Percentiles rank a stretch among this genome's conserved stretches.
These are phyloP conservation scores for Meriones unguiculatus DNA, from an alignment of 2,113 vertebrate genomes.

Conservation along the genomic window DNA sequence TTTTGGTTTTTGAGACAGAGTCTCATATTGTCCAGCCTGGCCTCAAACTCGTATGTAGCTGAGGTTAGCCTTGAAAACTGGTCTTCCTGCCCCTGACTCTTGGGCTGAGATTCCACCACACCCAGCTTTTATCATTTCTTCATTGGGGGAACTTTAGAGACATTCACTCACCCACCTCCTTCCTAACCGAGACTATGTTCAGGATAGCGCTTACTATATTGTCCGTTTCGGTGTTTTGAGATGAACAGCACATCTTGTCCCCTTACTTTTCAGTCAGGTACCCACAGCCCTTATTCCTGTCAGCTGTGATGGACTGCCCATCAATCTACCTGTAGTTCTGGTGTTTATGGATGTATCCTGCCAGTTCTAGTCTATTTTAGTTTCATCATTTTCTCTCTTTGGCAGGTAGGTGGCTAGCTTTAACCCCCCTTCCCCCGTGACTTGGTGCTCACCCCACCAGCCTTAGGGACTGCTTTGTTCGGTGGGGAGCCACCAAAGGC, in stretches of 20 bases:
- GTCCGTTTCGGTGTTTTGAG: background rate
- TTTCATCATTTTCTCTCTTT: background rate
- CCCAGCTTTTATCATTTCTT: background rate
- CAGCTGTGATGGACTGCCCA: background rate
- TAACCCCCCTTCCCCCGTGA: background rate
- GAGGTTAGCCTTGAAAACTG: background rate
- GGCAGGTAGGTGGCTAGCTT: background rate
- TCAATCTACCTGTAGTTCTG: background rate
- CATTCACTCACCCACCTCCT: background rate
- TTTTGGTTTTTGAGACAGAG: background rate
- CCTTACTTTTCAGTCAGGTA: too few species aligned
- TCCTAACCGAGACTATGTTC: background rate
- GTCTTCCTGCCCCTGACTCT: background rate
- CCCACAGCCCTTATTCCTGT: background rate
- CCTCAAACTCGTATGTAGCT: background rate
- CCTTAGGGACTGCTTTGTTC: background rate
- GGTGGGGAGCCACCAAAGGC: background rate
- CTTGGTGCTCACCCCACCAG: background rate
- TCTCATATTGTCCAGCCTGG: background rate
- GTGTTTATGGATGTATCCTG: background rate
- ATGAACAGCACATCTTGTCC: background rate
- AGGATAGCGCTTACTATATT: background rate
- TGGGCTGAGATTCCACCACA: background rate
- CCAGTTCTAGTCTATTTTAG: background rate
- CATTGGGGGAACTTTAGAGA: background rate